Percentiles rank a stretch among this genome's conserved stretches.
These are phyloP conservation scores for Drosophila cognata DNA, from an alignment of 2,888 invertebrate species.

Conservation along the genomic window DNA sequence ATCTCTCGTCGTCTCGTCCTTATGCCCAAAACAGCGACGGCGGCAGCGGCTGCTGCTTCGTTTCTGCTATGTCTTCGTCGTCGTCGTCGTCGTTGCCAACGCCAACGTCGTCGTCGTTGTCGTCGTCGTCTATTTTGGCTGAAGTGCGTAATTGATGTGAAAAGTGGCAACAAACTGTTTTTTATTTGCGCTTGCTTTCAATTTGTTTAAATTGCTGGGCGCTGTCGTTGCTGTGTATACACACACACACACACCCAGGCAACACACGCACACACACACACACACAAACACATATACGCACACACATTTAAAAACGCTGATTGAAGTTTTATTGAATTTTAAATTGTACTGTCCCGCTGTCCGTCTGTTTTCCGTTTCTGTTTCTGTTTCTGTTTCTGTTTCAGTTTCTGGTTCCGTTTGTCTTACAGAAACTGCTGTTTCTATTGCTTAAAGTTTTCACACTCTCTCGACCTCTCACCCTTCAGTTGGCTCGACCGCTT, in stretches of 20 bases:
- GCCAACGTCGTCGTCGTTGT: constrained; percentile 26
- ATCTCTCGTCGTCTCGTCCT: constrained; percentile 54
- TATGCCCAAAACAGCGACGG: constrained; percentile 20
- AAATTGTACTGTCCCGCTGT: constrained; percentile 63
- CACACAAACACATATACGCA: constrained; percentile 14
- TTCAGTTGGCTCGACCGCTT: neutral
- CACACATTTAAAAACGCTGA: constrained; percentile 68
- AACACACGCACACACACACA: constrained; percentile 30
- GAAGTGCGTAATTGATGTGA: constrained; percentile 81
- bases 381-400: constrained; percentile 9
- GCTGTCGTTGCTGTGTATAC: constrained; percentile 63
- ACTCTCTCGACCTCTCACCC: constrained; percentile 2
- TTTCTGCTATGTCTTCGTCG: constrained; percentile 38
- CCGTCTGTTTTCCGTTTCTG: constrained; percentile 24
- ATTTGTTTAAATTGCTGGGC: constrained; percentile 81
- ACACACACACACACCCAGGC: constrained; percentile 35
- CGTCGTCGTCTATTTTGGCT: constrained; percentile 75
- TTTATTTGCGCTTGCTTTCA: constrained; percentile 81
- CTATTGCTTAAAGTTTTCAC: constrained; percentile 31
- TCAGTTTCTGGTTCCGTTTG: constrained; percentile 28
- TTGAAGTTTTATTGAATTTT: constrained; percentile 80
- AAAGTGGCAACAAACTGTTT: constrained; percentile 81
- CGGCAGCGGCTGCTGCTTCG: constrained; percentile 43
- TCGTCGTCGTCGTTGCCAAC: constrained; percentile 23
- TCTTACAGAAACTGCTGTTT: constrained; percentile 20